Evolutionary conservation across 23 tunicate species (phyloP).

Genomic region (Phallusia fumigata): DNA sequence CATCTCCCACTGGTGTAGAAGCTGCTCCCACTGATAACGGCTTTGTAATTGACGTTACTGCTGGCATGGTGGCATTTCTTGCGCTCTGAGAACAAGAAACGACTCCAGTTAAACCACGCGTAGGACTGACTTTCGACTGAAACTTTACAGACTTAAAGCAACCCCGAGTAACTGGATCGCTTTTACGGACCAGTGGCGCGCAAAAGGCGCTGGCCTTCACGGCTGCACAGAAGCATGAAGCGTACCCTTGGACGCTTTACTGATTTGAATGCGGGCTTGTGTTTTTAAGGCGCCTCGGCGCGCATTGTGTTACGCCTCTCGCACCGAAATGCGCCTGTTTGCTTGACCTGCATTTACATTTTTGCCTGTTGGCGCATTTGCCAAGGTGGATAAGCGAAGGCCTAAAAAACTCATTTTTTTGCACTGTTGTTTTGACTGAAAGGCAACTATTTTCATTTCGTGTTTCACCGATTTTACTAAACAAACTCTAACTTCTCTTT

Average conservation of each 20-base stretch:
- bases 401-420: too few relatives aligned
- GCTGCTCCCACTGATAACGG: neutral
- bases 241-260: constrained; percentile 1
- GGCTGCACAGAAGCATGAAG: neutral
- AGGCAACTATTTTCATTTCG: too few relatives aligned
- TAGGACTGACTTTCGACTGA: neutral
- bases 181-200: neutral
- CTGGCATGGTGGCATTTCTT: neutral
- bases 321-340: neutral
- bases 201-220: neutral
- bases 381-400: too few relatives aligned
- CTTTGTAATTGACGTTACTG: neutral
- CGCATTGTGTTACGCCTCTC: neutral
- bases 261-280: neutral
- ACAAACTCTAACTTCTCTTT: too few relatives aligned
- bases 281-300: neutral
- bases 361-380: neutral
- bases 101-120: neutral
- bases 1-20: neutral
- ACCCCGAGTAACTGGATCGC: neutral
- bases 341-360: neutral
- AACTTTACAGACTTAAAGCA: neutral
- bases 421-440: too few relatives aligned
- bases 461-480: too few relatives aligned
- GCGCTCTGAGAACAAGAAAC: neutral